phyloP scores from a whole-genome alignment of 2,113 vertebrate species.

The Mobula hypostoma region DNA sequence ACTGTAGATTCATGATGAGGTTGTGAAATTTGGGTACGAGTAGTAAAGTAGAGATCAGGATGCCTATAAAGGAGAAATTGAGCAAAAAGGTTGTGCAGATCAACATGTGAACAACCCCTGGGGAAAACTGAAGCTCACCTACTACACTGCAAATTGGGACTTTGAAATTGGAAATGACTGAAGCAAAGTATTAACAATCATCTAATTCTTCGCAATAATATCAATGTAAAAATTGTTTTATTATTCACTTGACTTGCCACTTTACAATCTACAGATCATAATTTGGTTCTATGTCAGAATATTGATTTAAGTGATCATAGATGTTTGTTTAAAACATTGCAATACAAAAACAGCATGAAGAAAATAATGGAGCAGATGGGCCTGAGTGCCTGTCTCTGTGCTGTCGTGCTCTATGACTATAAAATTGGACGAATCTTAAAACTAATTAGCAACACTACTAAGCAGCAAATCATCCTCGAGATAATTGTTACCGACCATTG shows the following conservation, averaged over 20 bases:
- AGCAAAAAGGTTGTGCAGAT: background rate
- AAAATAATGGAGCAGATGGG: background rate
- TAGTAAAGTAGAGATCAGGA: too few relatives aligned
- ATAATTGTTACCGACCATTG: background rate
- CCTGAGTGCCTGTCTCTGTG: too few relatives aligned
- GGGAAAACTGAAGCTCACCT: background rate
- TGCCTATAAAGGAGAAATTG: background rate
- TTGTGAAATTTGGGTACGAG: too few relatives aligned
- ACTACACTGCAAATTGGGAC: background rate
- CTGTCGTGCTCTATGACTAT: too few relatives aligned
- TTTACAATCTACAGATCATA: background rate
- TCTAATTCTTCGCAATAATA: background rate
- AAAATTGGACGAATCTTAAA: background rate
- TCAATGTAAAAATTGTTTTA: background rate
- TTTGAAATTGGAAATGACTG: background rate
- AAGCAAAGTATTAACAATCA: background rate
- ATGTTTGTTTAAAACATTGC: background rate
- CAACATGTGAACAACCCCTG: too few relatives aligned
- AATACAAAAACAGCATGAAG: background rate
- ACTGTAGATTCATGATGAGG: background rate
- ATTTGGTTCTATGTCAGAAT: background rate
- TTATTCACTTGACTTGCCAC: background rate
- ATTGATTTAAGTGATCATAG: background rate
- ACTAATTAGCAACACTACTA: background rate
- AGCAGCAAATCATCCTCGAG: background rate